phyloP scores from a whole-genome alignment of 1,140 invertebrate species.

The Atta cephalotes region DNA sequence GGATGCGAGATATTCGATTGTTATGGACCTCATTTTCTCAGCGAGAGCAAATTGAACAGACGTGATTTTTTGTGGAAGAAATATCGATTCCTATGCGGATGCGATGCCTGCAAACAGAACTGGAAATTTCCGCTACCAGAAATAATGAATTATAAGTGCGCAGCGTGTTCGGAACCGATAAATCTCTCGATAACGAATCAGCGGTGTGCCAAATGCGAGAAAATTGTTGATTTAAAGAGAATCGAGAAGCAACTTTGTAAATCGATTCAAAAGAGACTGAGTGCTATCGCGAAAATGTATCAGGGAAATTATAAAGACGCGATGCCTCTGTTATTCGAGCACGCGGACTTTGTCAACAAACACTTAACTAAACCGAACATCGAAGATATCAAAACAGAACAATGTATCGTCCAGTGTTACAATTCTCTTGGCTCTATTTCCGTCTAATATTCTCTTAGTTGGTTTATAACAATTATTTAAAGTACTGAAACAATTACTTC shows the following conservation, averaged over 20 bases:
- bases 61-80: conserved; percentile 85
- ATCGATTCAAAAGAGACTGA: conserved; percentile 78
- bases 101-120: conserved; percentile 86
- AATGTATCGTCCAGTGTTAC: conserved; percentile 84
- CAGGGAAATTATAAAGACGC: conserved; percentile 81
- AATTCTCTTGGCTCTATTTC: conserved; percentile 77
- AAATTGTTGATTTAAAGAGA: conserved; percentile 74
- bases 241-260: conserved; percentile 74
- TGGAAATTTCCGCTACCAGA: conserved; percentile 83
- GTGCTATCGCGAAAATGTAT: conserved; percentile 81
- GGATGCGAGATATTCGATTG: conserved; percentile 88
- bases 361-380: conserved; percentile 78
- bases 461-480: not conserved
- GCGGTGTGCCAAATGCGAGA: conserved; percentile 71
- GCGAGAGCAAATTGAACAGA: conserved; percentile 81
- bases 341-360: conserved; percentile 79
- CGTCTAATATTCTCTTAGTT: conserved; percentile 30
- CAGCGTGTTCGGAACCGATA: conserved; percentile 57
- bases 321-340: conserved; percentile 79
- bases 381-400: conserved; percentile 84
- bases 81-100: conserved; percentile 88
- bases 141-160: conserved; percentile 74
- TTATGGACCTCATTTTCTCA: conserved; percentile 88
- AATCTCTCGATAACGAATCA: not conserved
- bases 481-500: conserved; percentile 19